These are phyloP conservation scores for Hemiprocne comata DNA, from an alignment of 2,113 vertebrate species.

Conservation along the genomic window DNA sequence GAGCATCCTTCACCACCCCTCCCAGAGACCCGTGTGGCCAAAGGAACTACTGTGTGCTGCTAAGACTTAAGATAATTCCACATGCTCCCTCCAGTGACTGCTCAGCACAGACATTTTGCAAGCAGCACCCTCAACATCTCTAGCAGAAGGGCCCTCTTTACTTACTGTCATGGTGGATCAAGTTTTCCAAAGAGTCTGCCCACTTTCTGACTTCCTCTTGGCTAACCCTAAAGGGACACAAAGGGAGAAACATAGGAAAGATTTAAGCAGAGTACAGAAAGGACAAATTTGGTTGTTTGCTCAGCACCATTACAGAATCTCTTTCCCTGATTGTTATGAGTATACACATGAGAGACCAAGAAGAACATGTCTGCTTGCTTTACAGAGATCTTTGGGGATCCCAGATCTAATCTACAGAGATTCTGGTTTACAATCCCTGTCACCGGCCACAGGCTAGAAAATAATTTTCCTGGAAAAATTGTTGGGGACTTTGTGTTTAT, in stretches of 20 bases:
- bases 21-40: neutral
- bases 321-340: neutral
- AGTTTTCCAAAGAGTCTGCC: slow-evolving; percentile 87
- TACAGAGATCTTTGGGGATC: neutral
- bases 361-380: neutral
- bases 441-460: neutral
- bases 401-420: neutral
- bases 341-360: neutral
- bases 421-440: neutral
- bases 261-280: neutral
- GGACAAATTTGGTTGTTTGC: neutral
- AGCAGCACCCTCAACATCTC: neutral
- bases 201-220: slow-evolving; percentile 86
- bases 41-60: neutral
- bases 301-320: neutral
- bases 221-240: slow-evolving; percentile 72
- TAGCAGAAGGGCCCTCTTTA: neutral
- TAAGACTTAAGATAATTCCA: neutral
- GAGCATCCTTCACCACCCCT: neutral
- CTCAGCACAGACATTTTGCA: neutral
- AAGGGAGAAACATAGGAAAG: neutral
- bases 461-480: neutral
- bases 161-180: slow-evolving; percentile 89
- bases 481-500: neutral
- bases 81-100: neutral